Evolutionary conservation across 2,797 vertebrate genomes (phyloP).

Genomic region (Acipenser transmontanus): DNA sequence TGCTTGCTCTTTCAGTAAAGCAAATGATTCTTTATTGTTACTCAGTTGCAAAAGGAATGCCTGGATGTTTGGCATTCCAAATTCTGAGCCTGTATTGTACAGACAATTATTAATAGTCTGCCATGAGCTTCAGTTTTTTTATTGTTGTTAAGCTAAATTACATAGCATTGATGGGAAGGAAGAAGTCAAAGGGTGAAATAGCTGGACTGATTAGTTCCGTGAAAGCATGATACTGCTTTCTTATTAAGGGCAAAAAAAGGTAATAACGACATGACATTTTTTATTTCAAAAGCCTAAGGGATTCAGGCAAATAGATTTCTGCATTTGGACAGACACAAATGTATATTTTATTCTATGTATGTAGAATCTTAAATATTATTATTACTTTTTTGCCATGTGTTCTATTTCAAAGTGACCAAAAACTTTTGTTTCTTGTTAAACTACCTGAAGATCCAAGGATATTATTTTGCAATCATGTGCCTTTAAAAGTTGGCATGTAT

Average conservation of each 20-base stretch:
- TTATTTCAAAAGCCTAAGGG: slow-evolving; percentile 10
- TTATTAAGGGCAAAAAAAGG: not conserved
- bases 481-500: no score
- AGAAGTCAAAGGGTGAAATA: slow-evolving; percentile 53
- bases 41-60: slow-evolving; percentile 56
- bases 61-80: slow-evolving; percentile 50
- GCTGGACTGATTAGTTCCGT: slow-evolving; percentile 42
- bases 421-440: no score
- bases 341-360: not conserved
- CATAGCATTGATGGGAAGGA: slow-evolving; percentile 36
- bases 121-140: slow-evolving; percentile 35
- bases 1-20: slow-evolving; percentile 40
- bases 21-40: slow-evolving; percentile 34
- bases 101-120: slow-evolving; percentile 40
- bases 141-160: slow-evolving; percentile 43
- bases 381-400: not conserved
- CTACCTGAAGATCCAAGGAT: no score
- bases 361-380: not conserved
- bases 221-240: slow-evolving; percentile 20
- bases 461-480: no score
- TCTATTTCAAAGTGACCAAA: not conserved
- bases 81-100: slow-evolving; percentile 36
- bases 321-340: slow-evolving; percentile 11
- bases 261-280: slow-evolving; percentile 22
- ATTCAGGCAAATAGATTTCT: slow-evolving; percentile 9